phyloP scores from a whole-genome alignment of 2,888 invertebrate genomes.

The Branchellion lobata region DNA sequence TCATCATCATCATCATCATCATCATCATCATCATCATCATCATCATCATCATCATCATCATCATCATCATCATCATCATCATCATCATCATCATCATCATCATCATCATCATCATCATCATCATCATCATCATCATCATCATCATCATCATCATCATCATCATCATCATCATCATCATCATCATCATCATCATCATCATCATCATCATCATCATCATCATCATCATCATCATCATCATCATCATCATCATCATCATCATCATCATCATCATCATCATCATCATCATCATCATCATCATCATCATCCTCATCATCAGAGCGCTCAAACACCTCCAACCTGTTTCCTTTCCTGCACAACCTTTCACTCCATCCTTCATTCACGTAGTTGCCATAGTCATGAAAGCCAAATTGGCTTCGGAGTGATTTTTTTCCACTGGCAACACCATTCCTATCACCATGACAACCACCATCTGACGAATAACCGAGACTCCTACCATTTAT shows the following conservation, averaged over 20 bases:
- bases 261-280: conserved; percentile 39
- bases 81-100: conserved; percentile 42
- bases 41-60: conserved; percentile 44
- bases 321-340: neutral
- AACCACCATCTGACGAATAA: neutral
- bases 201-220: conserved; percentile 44
- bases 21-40: conserved; percentile 45
- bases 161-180: conserved; percentile 45
- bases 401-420: too few relatives aligned
- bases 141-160: conserved; percentile 45
- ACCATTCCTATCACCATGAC: neutral
- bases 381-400: too few relatives aligned
- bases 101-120: conserved; percentile 45
- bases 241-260: conserved; percentile 26
- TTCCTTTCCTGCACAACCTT: neutral
- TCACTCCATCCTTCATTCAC: neutral
- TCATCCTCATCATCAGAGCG: too few relatives aligned
- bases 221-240: conserved; percentile 34
- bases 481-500: too few relatives aligned
- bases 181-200: conserved; percentile 45
- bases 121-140: conserved; percentile 44
- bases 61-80: neutral
- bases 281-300: conserved; percentile 9
- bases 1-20: conserved; percentile 45
- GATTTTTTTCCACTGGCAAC: too few relatives aligned